phyloP scores from a whole-genome alignment of 2,797 vertebrate species.

The Cirrhinus mrigala region DNA sequence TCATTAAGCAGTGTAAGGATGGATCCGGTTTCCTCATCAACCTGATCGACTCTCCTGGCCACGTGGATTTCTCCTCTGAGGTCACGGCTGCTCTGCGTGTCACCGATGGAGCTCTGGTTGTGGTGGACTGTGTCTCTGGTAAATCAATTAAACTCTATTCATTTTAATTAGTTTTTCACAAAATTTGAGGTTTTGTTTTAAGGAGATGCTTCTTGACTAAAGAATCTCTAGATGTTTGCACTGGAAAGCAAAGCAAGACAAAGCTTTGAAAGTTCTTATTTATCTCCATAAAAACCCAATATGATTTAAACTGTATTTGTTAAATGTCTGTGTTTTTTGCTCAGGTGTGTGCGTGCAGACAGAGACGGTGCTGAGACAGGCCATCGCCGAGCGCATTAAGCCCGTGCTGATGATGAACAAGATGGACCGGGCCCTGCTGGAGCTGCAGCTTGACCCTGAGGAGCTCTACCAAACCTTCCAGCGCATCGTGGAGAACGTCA shows the following conservation, averaged over 20 bases:
- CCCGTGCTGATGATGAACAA: slow-evolving; percentile 99
- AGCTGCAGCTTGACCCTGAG: slow-evolving; percentile 91
- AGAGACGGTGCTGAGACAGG: slow-evolving; percentile 95
- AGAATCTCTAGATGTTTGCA: too few relatives aligned
- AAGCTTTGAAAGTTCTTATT: too few relatives aligned
- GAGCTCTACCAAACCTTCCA: slow-evolving; percentile 95
- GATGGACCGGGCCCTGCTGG: slow-evolving; percentile 94
- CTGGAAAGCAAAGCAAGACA: too few relatives aligned
- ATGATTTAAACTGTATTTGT: too few relatives aligned
- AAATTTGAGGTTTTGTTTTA: too few relatives aligned
- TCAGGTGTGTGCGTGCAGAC: slow-evolving; percentile 95
- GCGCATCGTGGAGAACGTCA: slow-evolving; percentile 93
- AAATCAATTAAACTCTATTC: slow-evolving; percentile 58
- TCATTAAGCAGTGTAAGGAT: slow-evolving; percentile 94
- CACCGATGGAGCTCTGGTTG: slow-evolving; percentile 94
- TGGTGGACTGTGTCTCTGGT: slow-evolving; percentile 97
- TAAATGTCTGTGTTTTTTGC: not conserved
- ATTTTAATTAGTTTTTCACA: too few relatives aligned
- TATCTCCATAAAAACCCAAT: too few relatives aligned
- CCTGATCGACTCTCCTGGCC: slow-evolving; percentile 94
- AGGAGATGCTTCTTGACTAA: too few relatives aligned
- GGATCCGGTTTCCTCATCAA: slow-evolving; percentile 94
- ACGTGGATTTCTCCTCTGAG: slow-evolving; percentile 96
- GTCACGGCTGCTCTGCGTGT: slow-evolving; percentile 95
- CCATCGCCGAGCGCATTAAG: slow-evolving; percentile 93